phyloP scores from a whole-genome alignment of 1,140 invertebrate genomes.

The Rhyzopertha dominica region DNA sequence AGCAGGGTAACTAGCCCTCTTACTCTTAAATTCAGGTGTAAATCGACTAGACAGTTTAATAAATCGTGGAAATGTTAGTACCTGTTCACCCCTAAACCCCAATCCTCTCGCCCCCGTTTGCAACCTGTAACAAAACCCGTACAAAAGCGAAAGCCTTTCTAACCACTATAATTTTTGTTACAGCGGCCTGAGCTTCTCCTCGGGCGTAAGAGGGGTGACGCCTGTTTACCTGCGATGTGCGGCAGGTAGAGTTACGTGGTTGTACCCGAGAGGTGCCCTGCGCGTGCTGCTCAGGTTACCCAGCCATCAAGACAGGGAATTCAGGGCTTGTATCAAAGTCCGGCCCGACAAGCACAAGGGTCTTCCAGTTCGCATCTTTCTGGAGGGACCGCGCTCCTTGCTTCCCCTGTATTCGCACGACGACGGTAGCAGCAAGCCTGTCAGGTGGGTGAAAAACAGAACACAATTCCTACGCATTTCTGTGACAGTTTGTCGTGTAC shows the following conservation, averaged over 20 bases:
- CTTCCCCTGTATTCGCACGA: conserved; percentile 58
- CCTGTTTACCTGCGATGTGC: conserved; percentile 73
- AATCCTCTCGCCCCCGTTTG: too few relatives aligned
- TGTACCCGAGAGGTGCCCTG: conserved; percentile 69
- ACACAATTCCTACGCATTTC: too few relatives aligned
- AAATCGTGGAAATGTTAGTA: too few relatives aligned
- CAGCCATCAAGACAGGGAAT: conserved; percentile 57
- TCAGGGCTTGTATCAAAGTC: conserved; percentile 65
- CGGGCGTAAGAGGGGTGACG: conserved; percentile 57
- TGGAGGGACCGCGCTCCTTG: conserved; percentile 61
- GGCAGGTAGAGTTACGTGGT: conserved; percentile 65
- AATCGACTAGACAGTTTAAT: too few relatives aligned
- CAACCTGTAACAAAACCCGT: too few relatives aligned
- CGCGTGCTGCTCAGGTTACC: conserved; percentile 61
- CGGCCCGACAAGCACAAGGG: conserved; percentile 31
- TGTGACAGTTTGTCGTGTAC: too few relatives aligned
- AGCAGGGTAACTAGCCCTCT: too few relatives aligned
- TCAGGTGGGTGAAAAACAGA: conserved; percentile 49
- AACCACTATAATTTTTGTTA: conserved; percentile 36
- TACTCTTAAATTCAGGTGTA: too few relatives aligned
- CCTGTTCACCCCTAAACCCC: too few relatives aligned
- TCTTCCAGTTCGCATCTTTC: conserved; percentile 60
- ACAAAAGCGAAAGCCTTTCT: not conserved
- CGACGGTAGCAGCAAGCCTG: conserved; percentile 54
- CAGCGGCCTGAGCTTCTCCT: conserved; percentile 50